Conservation (phyloP, 1,140 invertebrate genomes). For the Nebria ingens region DNA sequence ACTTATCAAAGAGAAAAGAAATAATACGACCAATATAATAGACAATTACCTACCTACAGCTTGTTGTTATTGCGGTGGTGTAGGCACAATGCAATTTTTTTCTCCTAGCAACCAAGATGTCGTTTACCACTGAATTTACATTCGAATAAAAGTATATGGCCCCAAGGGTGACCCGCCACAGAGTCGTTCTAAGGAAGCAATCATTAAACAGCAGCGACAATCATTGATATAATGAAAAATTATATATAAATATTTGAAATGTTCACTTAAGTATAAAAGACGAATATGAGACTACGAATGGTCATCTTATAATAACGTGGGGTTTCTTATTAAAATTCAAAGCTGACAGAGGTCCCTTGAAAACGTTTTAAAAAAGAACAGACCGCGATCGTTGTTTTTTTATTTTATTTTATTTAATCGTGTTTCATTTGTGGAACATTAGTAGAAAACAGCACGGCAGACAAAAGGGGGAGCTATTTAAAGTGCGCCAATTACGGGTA, state of each 20-base stretch:
- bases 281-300: background rate
- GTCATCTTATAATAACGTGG: too few relatives aligned
- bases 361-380: background rate
- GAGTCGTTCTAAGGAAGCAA: background rate
- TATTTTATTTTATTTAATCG: background rate
- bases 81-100: background rate
- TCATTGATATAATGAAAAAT: too few relatives aligned
- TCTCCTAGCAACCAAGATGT: background rate
- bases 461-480: too few relatives aligned
- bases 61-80: too few relatives aligned
- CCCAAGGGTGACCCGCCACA: background rate
- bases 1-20: too few relatives aligned
- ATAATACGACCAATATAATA: too few relatives aligned
- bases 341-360: background rate
- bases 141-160: background rate
- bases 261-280: too few relatives aligned
- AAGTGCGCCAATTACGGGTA: background rate
- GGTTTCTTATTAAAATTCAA: background rate
- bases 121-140: slow-evolving; percentile 3
- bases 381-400: background rate
- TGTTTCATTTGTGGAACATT: background rate
- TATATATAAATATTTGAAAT: too few relatives aligned
- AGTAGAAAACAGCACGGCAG: background rate
- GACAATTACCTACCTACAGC: too few relatives aligned
- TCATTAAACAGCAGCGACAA: too few relatives aligned